Conservation (phyloP, 2,113 vertebrate genomes). For the Oryzias curvinotus region DNA sequence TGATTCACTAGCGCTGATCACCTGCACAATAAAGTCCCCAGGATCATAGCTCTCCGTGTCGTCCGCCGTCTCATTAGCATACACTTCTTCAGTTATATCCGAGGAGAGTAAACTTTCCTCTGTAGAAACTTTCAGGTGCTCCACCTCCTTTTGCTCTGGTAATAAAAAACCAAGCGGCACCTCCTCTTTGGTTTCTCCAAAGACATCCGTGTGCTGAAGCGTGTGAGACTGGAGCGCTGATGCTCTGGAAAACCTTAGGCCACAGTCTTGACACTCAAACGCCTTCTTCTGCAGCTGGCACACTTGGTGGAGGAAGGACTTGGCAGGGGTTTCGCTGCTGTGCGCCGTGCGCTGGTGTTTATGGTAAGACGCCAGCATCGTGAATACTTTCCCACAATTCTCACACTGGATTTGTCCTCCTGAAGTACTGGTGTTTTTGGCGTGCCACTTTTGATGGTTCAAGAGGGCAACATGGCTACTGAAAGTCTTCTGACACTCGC, state of each 20-base stretch:
- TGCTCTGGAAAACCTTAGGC: constrained; percentile 76
- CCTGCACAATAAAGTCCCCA: constrained; percentile 67
- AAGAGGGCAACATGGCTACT: constrained; percentile 60
- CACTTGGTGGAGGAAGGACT: constrained; percentile 79
- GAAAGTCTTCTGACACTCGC: constrained; percentile 72
- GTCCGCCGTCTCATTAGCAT: constrained; percentile 40
- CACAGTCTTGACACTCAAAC: constrained; percentile 78
- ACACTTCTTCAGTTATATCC: constrained; percentile 6
- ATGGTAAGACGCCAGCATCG: constrained; percentile 69
- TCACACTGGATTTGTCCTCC: constrained; percentile 66
- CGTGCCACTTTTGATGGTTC: constrained; percentile 77
- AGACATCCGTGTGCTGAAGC: constrained; percentile 73
- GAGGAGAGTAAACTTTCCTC: constrained; percentile 14
- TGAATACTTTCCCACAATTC: constrained; percentile 76
- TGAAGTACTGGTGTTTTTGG: constrained; percentile 41
- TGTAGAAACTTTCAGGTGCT: constrained; percentile 2
- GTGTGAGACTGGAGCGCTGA: constrained; percentile 79
- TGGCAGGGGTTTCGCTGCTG: constrained; percentile 69
- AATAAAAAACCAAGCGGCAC: background rate
- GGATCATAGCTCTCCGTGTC: constrained; percentile 57
- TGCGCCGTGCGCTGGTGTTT: constrained; percentile 72
- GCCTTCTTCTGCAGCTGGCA: constrained; percentile 79
- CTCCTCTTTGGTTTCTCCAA: constrained; percentile 55
- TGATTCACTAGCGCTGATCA: constrained; percentile 70
- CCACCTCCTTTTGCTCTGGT: constrained; percentile 14